phyloP scores from a whole-genome alignment of 2,113 vertebrate species.

The Bos javanicus region DNA sequence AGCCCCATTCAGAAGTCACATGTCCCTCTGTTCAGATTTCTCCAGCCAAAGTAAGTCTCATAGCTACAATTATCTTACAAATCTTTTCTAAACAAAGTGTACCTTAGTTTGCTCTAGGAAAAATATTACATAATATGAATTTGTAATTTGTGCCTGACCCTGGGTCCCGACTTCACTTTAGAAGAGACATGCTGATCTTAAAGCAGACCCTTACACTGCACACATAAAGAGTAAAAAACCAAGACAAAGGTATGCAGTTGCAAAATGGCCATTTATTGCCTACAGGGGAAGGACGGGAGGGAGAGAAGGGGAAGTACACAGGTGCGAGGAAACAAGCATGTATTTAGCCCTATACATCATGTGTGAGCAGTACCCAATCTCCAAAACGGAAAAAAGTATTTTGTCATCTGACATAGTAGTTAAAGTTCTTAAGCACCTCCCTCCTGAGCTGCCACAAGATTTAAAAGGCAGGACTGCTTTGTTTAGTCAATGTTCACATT shows the following conservation, averaged over 20 bases:
- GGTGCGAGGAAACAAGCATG: conserved; percentile 69
- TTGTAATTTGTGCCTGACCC: not conserved
- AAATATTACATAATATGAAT: not conserved
- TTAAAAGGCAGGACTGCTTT: conserved; percentile 73
- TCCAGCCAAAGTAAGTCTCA: not conserved
- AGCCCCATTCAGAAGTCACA: not conserved
- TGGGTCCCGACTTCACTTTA: not conserved
- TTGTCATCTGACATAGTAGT: conserved; percentile 67
- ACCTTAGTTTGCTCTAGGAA: not conserved
- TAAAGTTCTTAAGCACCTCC: conserved; percentile 71
- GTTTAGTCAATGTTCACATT: conserved; percentile 76
- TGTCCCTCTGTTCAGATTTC: not conserved
- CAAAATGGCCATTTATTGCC: conserved; percentile 79
- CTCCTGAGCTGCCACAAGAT: conserved; percentile 69
- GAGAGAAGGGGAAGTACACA: conserved; percentile 55
- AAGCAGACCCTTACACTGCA: not conserved
- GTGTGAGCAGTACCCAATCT: conserved; percentile 69
- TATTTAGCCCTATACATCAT: conserved; percentile 71
- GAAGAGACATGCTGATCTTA: not conserved
- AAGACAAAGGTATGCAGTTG: conserved; percentile 66
- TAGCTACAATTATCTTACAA: not conserved
- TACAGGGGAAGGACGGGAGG: conserved; percentile 58
- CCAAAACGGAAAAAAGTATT: conserved; percentile 74
- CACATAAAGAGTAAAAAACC: conserved; percentile 41
- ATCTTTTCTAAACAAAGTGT: not conserved